A percentile compares a stretch with the other conserved stretches of the same genome.
Conservation (phyloP, 92 coral and sea anemone species). For the Palythoa grandis region DNA sequence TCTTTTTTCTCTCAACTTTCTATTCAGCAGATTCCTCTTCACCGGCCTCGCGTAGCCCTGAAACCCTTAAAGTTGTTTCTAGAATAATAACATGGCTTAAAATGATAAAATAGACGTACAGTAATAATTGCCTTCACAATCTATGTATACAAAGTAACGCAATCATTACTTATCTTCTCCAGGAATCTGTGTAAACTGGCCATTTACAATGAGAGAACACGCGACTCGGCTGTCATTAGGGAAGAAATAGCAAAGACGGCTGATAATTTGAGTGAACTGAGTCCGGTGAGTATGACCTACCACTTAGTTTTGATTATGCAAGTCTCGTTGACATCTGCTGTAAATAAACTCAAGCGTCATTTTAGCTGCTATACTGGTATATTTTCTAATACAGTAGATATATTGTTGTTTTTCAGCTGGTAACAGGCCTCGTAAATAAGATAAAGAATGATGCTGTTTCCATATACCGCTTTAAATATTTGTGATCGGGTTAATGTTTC, state of each 20-base stretch:
- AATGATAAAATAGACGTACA: not conserved
- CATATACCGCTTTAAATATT: constrained; percentile 2
- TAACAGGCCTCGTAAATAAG: too few species aligned
- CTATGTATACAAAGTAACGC: too few species aligned
- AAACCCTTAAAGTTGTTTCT: not conserved
- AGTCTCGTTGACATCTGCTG: not conserved
- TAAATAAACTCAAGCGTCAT: too few species aligned
- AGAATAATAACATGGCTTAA: not conserved
- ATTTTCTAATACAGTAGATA: not conserved
- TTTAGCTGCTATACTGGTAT: not conserved
- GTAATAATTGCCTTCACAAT: not conserved
- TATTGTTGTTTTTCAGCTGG: not conserved
- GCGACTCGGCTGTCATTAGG: not conserved
- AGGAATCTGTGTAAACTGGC: constrained; percentile 27
- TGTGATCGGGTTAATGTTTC: not conserved
- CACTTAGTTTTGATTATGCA: too few species aligned
- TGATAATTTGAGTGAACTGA: constrained; percentile 8
- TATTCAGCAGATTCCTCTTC: not conserved
- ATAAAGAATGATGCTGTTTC: not conserved
- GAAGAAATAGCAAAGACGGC: constrained; percentile 13
- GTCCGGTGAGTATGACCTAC: constrained; percentile 13
- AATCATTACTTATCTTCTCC: not conserved
- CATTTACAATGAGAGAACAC: constrained; percentile 20
- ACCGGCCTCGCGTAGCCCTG: not conserved
- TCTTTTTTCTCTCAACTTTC: not conserved